Conservation (phyloP, 2,888 invertebrate genomes). For the Cybosia mesomella region DNA sequence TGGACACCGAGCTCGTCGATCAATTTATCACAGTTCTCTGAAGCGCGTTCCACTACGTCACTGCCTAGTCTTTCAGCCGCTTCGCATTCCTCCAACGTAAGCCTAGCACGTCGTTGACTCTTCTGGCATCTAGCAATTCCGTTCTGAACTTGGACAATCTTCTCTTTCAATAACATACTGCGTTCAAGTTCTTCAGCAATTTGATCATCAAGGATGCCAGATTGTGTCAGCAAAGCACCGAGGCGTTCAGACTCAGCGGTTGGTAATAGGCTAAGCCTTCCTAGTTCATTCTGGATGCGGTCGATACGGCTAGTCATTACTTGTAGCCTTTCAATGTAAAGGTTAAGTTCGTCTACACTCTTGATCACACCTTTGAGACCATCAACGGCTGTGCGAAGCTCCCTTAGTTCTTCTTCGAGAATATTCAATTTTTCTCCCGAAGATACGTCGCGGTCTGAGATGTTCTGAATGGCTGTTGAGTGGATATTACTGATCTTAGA, state of each 20-base stretch:
- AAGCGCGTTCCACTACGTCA: constrained; percentile 92
- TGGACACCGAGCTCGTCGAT: constrained; percentile 90
- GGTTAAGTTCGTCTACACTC: constrained; percentile 93
- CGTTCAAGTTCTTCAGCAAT: constrained; percentile 93
- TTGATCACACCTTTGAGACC: constrained; percentile 92
- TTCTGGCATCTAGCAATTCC: constrained; percentile 90
- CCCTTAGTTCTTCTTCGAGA: constrained; percentile 92
- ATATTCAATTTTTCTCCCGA: constrained; percentile 91
- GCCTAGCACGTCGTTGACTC: constrained; percentile 89
- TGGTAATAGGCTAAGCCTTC: constrained; percentile 91
- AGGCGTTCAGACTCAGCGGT: constrained; percentile 92
- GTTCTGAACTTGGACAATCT: constrained; percentile 90
- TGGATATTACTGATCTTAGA: constrained; percentile 89
- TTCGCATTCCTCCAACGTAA: constrained; percentile 91
- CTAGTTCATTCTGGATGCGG: constrained; percentile 93
- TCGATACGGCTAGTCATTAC: constrained; percentile 92
- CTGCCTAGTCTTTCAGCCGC: constrained; percentile 91
- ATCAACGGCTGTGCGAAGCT: constrained; percentile 90
- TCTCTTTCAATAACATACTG: constrained; percentile 91
- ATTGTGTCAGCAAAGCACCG: constrained; percentile 89
- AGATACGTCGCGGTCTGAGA: constrained; percentile 91
- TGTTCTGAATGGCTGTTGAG: constrained; percentile 89
- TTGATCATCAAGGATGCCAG: constrained; percentile 90
- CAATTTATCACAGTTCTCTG: constrained; percentile 90
- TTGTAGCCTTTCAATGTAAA: constrained; percentile 93